Conservation (phyloP, 2,113 vertebrate species). For the Halcyon malimbica region DNA sequence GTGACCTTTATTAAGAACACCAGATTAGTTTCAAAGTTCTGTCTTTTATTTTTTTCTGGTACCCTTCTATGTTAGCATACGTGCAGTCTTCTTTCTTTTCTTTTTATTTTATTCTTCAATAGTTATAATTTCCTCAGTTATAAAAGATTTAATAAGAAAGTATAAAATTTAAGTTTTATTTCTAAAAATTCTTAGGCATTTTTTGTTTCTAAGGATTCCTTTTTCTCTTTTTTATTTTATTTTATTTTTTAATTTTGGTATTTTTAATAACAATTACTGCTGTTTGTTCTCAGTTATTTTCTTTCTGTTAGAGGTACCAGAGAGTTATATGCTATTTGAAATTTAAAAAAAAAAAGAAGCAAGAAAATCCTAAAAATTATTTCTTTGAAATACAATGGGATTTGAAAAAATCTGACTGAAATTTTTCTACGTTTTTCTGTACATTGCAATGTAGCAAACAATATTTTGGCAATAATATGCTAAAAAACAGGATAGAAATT, state of each 20-base stretch:
- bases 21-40: background rate
- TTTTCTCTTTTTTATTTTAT: background rate
- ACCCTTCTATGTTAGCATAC: background rate
- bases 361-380: background rate
- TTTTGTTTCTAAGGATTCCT: background rate
- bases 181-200: background rate
- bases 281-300: constrained; percentile 39
- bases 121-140: background rate
- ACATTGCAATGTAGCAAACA: background rate
- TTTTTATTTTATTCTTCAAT: background rate
- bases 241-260: background rate
- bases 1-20: background rate
- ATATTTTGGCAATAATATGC: background rate
- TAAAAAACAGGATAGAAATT: background rate
- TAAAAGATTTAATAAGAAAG: background rate
- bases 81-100: background rate
- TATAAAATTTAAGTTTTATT: background rate
- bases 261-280: background rate
- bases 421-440: background rate
- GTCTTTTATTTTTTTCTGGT: background rate
- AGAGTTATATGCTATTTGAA: constrained; percentile 77
- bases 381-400: background rate
- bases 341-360: background rate
- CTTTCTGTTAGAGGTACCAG: constrained; percentile 70
- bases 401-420: background rate